Base-by-base conservation (phyloP, 2,113 vertebrate genomes). In the Coryphaenoides rupestris region DNA sequence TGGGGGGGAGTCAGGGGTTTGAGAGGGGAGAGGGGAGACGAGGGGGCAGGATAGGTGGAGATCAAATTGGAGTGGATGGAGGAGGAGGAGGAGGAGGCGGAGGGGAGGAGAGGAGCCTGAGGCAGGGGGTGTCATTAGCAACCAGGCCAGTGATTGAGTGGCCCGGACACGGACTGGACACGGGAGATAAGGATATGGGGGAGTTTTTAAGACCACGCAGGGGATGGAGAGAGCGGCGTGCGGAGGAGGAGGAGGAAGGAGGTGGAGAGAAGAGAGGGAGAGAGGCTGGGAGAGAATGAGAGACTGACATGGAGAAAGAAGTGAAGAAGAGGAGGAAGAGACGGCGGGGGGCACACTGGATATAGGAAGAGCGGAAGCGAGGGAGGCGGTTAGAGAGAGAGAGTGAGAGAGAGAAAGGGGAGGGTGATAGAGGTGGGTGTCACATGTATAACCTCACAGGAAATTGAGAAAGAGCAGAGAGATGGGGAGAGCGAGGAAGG, bases 101-200 rank as follows among this genome's bases (percentile, higher is more conserved):
- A 40, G 33, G 33, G 13, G 33, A 40, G 33, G 33, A 2, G 33
- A 40, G 33, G 33, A 2, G 33, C 33, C 33, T 12, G 5, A 40
- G 33, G 33, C 33, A 12, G 19, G 54, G 13, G n/a, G n/a, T n/a
- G n/a, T 55, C 19, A 55, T 55, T 22, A 55, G 54, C 54, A 5
- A 22, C n/a, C 21, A 55, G 54, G 4, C 19, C 16, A 22, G 6
- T 17, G 19, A 47, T 21, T 50, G 53, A 50, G 28, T n/a, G n/a
- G n/a, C n/a, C n/a, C n/a, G n/a, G n/a, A n/a, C n/a, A n/a, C n/a
- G n/a, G n/a, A n/a, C 17, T 28, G 54, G 23, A 57, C 50, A 55
- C 49, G 62, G 55, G 40, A 55, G 17, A 57, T 9, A 70, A 63
- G 26, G 16, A 21, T 69, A 7, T 21, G 17, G 14, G 60, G 16